These are phyloP conservation scores for Tachycineta bicolor DNA, from an alignment of 2,113 vertebrate species.

Conservation along the genomic window DNA sequence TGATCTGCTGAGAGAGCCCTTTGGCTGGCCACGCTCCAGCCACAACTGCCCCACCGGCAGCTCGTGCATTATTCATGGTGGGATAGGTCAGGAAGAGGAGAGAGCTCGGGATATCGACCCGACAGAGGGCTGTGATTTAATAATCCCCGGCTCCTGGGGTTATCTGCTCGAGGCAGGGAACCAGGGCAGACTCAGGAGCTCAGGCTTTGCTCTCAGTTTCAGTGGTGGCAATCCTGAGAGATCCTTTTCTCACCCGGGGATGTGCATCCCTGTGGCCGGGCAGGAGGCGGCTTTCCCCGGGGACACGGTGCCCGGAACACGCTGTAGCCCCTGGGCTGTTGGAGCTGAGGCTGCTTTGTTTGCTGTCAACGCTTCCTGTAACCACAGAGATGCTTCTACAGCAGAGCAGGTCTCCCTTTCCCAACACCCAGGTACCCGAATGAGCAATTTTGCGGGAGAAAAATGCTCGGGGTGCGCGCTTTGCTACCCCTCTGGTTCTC, in stretches of 20 bases:
- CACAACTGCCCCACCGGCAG: not conserved
- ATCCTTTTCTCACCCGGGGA: not conserved
- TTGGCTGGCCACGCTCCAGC: not conserved
- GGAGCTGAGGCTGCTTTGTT: not conserved
- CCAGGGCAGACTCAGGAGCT: not conserved
- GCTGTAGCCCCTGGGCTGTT: not conserved
- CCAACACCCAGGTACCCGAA: not conserved
- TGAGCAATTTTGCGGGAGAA: not conserved
- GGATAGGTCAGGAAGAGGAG: slow-evolving; percentile 12
- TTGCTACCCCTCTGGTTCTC: not conserved
- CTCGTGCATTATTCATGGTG: slow-evolving; percentile 25
- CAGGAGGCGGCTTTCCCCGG: not conserved
- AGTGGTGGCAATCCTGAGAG: not conserved
- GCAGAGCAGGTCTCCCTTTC: not conserved
- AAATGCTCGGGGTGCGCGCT: not conserved
- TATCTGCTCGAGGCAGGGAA: not conserved
- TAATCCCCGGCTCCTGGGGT: not conserved
- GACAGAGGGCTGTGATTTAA: not conserved
- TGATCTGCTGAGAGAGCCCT: slow-evolving; percentile 46
- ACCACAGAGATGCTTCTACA: not conserved
- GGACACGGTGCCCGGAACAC: not conserved
- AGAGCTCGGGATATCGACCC: not conserved
- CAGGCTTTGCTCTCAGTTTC: not conserved
- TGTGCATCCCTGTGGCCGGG: not conserved
- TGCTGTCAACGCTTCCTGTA: not conserved